Percentiles rank a stretch among this genome's conserved stretches.
phyloP scores from a whole-genome alignment of 2,113 vertebrate genomes.

The Zapus hudsonius region DNA sequence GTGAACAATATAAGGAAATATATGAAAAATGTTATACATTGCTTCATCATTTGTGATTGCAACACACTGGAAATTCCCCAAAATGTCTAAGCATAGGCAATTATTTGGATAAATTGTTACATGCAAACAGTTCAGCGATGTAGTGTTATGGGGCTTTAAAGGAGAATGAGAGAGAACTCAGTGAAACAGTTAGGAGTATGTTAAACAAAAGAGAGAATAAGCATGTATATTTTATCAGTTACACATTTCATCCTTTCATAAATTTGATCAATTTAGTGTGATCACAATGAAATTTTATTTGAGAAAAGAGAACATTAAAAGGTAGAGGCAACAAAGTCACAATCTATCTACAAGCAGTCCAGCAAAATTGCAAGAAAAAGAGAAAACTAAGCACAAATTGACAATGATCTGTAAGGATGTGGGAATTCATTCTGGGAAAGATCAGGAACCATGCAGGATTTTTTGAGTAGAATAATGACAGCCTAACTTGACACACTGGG shows the following conservation, averaged over 20 bases:
- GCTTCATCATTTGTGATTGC: neutral
- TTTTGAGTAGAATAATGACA: neutral
- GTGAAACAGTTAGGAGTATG: neutral
- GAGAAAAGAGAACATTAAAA: neutral
- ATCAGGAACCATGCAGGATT: neutral
- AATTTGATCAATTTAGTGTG: neutral
- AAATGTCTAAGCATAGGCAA: neutral
- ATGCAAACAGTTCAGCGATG: neutral
- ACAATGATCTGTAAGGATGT: neutral
- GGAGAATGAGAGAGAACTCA: neutral
- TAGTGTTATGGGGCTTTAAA: neutral
- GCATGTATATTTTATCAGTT: neutral
- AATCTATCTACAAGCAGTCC: neutral
- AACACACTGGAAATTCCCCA: slow-evolving; percentile 35
- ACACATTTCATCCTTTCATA: neutral
- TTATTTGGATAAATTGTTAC: neutral
- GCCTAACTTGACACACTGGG: neutral
- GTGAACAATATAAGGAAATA: neutral
- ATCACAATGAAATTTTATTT: too few species aligned
- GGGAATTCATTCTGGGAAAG: neutral
- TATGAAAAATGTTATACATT: neutral
- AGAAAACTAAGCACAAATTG: neutral
- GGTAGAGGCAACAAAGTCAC: neutral
- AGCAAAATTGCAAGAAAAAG: neutral
- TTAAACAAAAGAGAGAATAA: neutral